Base-by-base conservation (phyloP, 1,140 invertebrate species). In the Zaprionus ornatus region DNA sequence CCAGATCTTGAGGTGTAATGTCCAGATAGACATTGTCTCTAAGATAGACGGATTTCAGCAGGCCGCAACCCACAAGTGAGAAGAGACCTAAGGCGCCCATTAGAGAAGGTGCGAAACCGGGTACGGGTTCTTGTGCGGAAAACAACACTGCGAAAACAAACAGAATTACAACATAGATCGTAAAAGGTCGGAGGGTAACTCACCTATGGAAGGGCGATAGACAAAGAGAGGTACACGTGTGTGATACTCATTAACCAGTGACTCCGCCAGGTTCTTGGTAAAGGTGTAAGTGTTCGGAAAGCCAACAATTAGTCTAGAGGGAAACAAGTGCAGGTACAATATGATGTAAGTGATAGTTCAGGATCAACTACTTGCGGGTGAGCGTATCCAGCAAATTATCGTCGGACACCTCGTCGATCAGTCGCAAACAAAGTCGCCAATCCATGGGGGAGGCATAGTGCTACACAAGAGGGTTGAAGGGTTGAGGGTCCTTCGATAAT, bases 221-320 rank as follows among this genome's bases (percentile, higher is more conserved):
- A 99, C 97, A 3, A 97, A 95, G 6, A 96, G 92, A 0, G 98
- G 98, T 40, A 99, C 83, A 7, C 93, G 87, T 19, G 94, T 66
- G 40, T 94, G 94, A 78, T 96, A 95, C 77, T 97, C 96, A 27
- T 94, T 94, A 1, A 98, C 93, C 19, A 97, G 94, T 64, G 95
- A 94, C 82, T 98, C 97, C 0, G 96, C 96, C 63, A 98, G 90
- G 42, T 96, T 95, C 91, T 98, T 98, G 0, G 96, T 96, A 75
- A 97, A 98, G 0, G 96, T 97, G 69, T 98, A 98, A 0, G 97
- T 97, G 80, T 98, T 98, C 6, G 97, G 97, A 45, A 96, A 93
- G 3, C 94, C 94, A 32, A 94, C 95, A 10, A 97, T 93, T 55
- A 95, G 94, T 74, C 95, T 95, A 13, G 7, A 45, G 7, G 13